Evolutionary conservation across 2,797 vertebrate species (phyloP).

Genomic region (Acrocephalus scirpaceus): DNA sequence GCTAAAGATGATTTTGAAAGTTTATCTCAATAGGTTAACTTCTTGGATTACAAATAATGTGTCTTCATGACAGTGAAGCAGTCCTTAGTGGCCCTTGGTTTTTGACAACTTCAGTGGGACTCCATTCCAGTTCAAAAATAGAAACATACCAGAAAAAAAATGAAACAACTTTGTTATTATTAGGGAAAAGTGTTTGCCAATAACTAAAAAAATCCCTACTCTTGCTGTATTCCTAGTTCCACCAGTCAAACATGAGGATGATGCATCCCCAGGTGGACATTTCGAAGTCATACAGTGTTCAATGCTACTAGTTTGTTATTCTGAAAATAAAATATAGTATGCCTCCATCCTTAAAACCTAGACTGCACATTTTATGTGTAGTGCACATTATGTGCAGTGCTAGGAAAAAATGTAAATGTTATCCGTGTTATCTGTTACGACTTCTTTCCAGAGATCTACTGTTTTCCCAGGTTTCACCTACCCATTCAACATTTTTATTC

Average conservation of each 20-base stretch:
- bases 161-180: background rate
- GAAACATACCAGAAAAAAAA: background rate
- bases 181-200: background rate
- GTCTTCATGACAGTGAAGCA: background rate
- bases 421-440: background rate
- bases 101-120: background rate
- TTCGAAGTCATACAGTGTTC: background rate
- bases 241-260: background rate
- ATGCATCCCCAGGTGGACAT: background rate
- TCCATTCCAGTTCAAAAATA: background rate
- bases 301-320: background rate
- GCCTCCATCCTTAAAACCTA: background rate
- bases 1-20: background rate
- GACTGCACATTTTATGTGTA: background rate
- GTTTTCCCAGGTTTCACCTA: fast-evolving
- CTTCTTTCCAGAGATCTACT: background rate
- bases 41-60: background rate
- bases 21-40: background rate
- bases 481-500: background rate
- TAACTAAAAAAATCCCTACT: background rate
- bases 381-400: too few species aligned
- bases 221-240: background rate
- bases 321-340: background rate
- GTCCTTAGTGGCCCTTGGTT: fast-evolving
- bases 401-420: background rate